phyloP scores from a whole-genome alignment of 2,113 vertebrate genomes.

The Platysteira castanea region DNA sequence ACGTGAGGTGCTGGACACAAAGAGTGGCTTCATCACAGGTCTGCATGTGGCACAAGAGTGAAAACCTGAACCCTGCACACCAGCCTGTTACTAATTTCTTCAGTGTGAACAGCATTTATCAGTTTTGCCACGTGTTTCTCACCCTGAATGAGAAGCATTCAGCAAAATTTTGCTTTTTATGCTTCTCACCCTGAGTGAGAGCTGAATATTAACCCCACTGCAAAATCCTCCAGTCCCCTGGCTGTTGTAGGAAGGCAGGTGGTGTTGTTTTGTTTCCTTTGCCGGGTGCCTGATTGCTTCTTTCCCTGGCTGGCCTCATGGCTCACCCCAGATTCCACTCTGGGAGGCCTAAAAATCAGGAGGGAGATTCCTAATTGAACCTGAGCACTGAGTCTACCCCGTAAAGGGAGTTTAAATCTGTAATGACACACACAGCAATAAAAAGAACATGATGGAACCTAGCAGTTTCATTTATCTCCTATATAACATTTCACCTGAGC shows the following conservation, averaged over 20 bases:
- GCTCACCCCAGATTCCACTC: background rate
- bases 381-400: background rate
- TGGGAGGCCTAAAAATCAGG: background rate
- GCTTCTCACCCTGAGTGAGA: background rate
- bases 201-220: background rate
- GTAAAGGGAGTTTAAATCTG: background rate
- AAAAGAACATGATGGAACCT: background rate
- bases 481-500: background rate
- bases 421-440: background rate
- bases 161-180: background rate
- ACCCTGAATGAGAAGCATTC: background rate
- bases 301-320: background rate
- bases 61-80: background rate
- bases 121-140: background rate
- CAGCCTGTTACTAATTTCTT: background rate
- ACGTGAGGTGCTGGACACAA: accelerated
- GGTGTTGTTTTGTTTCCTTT: background rate
- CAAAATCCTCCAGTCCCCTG: background rate
- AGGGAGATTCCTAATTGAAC: background rate
- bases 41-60: background rate
- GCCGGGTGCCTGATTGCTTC: background rate
- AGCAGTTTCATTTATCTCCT: background rate
- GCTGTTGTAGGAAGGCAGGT: no score
- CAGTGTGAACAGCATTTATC: background rate
- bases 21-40: background rate